Conservation (phyloP, 92 coral and sea anemone species). For the Paramuricea clavata region DNA sequence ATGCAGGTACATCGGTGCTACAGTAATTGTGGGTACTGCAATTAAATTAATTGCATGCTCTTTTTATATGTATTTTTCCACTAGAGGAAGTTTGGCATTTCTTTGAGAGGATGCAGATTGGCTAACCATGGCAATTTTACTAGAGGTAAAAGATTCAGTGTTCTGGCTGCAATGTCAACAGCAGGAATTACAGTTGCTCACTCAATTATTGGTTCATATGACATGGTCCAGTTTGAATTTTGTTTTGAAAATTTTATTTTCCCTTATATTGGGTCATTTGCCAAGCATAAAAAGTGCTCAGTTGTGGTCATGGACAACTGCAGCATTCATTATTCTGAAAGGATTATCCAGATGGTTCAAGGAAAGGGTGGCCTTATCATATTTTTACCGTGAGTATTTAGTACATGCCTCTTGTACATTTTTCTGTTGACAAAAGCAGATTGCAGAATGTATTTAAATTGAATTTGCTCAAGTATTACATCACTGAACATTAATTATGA, state of each 20-base stretch:
- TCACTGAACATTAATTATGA: too few relatives aligned
- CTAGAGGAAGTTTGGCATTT: neutral
- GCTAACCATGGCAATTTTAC: slow-evolving; percentile 63
- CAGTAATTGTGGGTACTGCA: neutral
- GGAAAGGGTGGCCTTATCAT: slow-evolving; percentile 64
- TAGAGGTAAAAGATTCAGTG: slow-evolving; percentile 39
- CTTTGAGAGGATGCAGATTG: slow-evolving; percentile 24
- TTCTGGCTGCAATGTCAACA: slow-evolving; percentile 46
- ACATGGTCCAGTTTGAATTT: slow-evolving; percentile 55
- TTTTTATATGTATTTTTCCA: neutral
- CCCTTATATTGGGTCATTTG: slow-evolving; percentile 52
- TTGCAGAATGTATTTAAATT: too few relatives aligned
- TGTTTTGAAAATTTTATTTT: slow-evolving; percentile 31
- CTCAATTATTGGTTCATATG: slow-evolving; percentile 46
- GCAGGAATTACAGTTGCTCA: slow-evolving; percentile 50
- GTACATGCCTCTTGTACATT: too few relatives aligned
- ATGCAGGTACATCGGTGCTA: too few relatives aligned
- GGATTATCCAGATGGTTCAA: slow-evolving; percentile 38
- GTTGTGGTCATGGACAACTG: slow-evolving; percentile 67
- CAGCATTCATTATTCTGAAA: slow-evolving; percentile 52
- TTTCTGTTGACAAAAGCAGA: too few relatives aligned
- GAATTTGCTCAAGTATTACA: too few relatives aligned
- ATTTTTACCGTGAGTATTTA: slow-evolving; percentile 64
- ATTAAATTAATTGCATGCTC: neutral
- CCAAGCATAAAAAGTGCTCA: slow-evolving; percentile 40